Conservation (phyloP, 2,113 vertebrate species). For the Indri indri region DNA sequence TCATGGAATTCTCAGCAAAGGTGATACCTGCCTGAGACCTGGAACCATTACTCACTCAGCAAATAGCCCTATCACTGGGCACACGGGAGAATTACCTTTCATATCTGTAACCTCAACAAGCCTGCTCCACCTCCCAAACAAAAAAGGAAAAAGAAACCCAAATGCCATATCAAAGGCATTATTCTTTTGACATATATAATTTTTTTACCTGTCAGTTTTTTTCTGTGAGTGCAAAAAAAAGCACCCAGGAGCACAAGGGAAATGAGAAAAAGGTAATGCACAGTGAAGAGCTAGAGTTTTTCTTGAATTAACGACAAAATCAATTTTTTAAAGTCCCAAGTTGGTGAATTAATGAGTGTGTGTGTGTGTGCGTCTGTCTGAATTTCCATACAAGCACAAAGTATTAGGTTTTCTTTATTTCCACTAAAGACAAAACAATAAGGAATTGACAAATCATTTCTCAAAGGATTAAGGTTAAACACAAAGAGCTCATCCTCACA, state of each 20-base stretch:
- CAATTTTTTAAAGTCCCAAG: background rate
- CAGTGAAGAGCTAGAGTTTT: background rate
- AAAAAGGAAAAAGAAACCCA: background rate
- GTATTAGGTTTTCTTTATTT: conserved; percentile 42
- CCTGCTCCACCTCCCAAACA: background rate
- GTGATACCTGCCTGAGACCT: background rate
- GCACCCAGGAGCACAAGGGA: background rate
- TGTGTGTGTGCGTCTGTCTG: background rate
- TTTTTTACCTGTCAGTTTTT: background rate
- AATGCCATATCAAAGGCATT: background rate
- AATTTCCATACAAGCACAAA: background rate
- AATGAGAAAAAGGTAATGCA: background rate
- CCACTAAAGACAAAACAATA: background rate
- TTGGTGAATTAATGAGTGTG: background rate
- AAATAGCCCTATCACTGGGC: background rate
- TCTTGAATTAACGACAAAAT: conserved; percentile 17
- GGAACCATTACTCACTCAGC: background rate
- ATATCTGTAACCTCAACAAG: background rate
- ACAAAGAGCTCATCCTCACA: background rate
- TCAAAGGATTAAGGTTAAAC: conserved; percentile 39
- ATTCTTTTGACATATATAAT: background rate
- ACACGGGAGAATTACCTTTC: background rate
- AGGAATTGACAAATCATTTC: conserved; percentile 52
- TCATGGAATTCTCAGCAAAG: background rate
- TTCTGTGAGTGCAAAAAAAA: background rate